A percentile compares a stretch with the other conserved stretches of the same genome.
These are phyloP conservation scores for Chaetodon trifascialis DNA, from an alignment of 2,113 vertebrate species.

Conservation along the genomic window DNA sequence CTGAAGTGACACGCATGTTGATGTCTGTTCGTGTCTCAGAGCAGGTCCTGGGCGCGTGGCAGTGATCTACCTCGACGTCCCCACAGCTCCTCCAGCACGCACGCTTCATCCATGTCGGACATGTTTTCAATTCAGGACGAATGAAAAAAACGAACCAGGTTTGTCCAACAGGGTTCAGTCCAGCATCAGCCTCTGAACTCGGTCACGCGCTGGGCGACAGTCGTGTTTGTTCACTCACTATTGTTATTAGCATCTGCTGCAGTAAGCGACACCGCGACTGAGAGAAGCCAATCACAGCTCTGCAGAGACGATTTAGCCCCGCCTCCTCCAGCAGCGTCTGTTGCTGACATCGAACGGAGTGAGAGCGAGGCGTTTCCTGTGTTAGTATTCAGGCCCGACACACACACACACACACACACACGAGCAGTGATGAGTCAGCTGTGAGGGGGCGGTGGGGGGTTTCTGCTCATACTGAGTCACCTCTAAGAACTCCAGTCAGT, in stretches of 20 bases:
- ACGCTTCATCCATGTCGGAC: neutral
- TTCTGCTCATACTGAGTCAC: constrained; percentile 59
- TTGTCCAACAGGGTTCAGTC: too few relatives aligned
- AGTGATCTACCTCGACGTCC: neutral
- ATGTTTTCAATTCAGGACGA: neutral
- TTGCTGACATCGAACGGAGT: neutral
- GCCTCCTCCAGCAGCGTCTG: neutral
- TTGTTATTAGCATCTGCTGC: neutral
- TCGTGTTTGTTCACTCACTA: neutral
- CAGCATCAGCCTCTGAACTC: neutral
- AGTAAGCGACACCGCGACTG: neutral
- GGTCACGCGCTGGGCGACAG: neutral
- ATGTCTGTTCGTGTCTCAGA: neutral
- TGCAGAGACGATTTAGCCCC: neutral
- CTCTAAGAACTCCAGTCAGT: constrained; percentile 38
- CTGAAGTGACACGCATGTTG: too few relatives aligned
- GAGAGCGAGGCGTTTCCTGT: constrained; percentile 44
- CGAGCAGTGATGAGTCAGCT: constrained; percentile 56
- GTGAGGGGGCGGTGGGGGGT: constrained; percentile 44
- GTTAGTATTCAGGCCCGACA: neutral
- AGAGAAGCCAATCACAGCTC: neutral
- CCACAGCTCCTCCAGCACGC: too few relatives aligned
- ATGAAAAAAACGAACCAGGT: neutral
- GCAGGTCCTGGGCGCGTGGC: too few relatives aligned
- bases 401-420: constrained; percentile 16